phyloP scores from a whole-genome alignment of 2,113 vertebrate species.

The Sphaerodactylus townsendi region DNA sequence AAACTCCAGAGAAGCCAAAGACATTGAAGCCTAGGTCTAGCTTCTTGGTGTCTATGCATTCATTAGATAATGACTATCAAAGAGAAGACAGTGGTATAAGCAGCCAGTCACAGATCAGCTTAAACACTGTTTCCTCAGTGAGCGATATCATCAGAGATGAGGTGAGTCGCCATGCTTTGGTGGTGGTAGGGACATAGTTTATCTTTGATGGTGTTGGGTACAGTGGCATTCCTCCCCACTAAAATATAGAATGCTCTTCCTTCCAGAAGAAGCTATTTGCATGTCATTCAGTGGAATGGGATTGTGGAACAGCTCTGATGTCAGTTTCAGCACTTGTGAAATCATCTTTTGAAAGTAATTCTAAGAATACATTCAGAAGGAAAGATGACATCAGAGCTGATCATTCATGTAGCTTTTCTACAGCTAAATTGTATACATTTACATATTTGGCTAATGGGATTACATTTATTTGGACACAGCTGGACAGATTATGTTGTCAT shows the following conservation, averaged over 20 bases:
- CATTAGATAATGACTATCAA: constrained; percentile 63
- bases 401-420: not conserved
- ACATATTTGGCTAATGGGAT: not conserved
- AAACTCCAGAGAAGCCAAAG: constrained; percentile 75
- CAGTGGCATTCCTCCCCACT: not conserved
- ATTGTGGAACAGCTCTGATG: not conserved
- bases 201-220: constrained; percentile 4
- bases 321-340: not conserved
- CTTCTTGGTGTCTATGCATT: constrained; percentile 75
- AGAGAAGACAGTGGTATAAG: constrained; percentile 71
- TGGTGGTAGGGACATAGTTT: not conserved
- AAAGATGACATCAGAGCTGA: not conserved
- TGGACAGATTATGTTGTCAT: not conserved
- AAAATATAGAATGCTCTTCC: not conserved
- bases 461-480: not conserved
- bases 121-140: constrained; percentile 70
- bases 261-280: not conserved
- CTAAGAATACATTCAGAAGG: not conserved
- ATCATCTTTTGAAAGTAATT: not conserved
- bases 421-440: not conserved
- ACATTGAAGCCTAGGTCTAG: constrained; percentile 74
- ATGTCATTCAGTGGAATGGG: not conserved
- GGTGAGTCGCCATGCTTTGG: constrained; percentile 74
- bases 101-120: constrained; percentile 70
- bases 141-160: constrained; percentile 71